Evolutionary conservation across 2,888 invertebrate species (phyloP).

Genomic region (Fabriciana adippe): DNA sequence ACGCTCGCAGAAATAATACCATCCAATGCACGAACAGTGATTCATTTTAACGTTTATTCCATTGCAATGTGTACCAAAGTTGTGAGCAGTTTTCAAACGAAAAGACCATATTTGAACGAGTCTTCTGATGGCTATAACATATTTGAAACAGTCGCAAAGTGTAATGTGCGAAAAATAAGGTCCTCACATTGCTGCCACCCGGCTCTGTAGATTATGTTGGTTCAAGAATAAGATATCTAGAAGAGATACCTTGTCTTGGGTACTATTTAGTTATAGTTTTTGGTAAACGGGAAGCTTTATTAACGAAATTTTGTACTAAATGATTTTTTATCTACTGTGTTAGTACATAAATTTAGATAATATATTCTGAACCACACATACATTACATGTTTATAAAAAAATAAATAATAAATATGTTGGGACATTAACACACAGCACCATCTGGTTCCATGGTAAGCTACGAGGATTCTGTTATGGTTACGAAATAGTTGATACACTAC

Average conservation of each 20-base stretch:
- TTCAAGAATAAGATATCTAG: constrained; percentile 31
- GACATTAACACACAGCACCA: no score
- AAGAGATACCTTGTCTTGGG: constrained; percentile 20
- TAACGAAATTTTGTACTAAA: background rate
- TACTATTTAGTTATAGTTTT: background rate
- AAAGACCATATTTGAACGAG: constrained; percentile 52
- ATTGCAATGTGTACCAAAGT: constrained; percentile 12
- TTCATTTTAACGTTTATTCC: background rate
- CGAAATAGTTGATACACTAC: no score
- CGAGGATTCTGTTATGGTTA: no score
- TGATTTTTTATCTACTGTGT: background rate
- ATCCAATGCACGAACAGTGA: background rate
- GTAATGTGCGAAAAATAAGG: constrained; percentile 80
- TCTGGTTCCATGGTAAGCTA: no score
- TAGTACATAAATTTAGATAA: no score
- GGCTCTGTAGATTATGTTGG: constrained; percentile 27
- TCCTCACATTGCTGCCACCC: constrained; percentile 56
- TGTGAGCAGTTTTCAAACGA: constrained; percentile 41
- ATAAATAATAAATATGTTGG: no score
- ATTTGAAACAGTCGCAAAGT: constrained; percentile 78
- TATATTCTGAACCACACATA: no score
- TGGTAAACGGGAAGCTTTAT: no score
- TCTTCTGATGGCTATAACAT: constrained; percentile 65
- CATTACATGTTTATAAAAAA: no score
- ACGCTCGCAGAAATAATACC: no score